Conservation (phyloP, 92 coral and sea anemone species). For the Zoanthus gigantus region DNA sequence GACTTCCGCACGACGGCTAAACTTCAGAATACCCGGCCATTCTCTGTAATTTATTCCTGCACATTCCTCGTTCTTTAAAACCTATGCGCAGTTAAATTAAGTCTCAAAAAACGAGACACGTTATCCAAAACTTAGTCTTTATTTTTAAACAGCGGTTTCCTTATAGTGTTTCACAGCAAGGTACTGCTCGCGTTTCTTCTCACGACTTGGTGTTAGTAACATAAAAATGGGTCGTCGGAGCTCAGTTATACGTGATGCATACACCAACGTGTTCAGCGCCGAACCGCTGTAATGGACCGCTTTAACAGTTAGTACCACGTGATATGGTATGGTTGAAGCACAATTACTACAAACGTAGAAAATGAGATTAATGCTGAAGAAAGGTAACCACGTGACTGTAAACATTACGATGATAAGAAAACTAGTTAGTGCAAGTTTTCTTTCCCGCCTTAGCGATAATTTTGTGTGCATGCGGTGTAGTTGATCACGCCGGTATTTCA, state of each 20-base stretch:
- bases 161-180: neutral
- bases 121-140: neutral
- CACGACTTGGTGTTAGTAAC: conserved; percentile 54
- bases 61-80: too few species aligned
- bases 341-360: conserved; percentile 65
- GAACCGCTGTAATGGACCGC: conserved; percentile 83
- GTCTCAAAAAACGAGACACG: too few species aligned
- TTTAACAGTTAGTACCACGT: conserved; percentile 66
- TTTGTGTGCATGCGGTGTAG: conserved; percentile 55
- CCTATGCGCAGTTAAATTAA: too few species aligned
- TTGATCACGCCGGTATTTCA: conserved; percentile 57
- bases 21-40: too few species aligned
- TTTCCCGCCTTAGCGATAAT: conserved; percentile 59
- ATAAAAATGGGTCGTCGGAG: conserved; percentile 73
- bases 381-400: conserved; percentile 81
- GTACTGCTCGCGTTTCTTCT: neutral
- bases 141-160: conserved; percentile 10
- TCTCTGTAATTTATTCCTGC: too few species aligned
- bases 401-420: conserved; percentile 69
- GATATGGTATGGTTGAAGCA: conserved; percentile 41
- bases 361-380: conserved; percentile 76
- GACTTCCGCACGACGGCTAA: too few species aligned
- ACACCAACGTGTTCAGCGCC: conserved; percentile 71
- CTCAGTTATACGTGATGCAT: conserved; percentile 84
- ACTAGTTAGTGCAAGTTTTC: conserved; percentile 68